Conservation (phyloP, 1,140 invertebrate species). For the Battus philenor region DNA sequence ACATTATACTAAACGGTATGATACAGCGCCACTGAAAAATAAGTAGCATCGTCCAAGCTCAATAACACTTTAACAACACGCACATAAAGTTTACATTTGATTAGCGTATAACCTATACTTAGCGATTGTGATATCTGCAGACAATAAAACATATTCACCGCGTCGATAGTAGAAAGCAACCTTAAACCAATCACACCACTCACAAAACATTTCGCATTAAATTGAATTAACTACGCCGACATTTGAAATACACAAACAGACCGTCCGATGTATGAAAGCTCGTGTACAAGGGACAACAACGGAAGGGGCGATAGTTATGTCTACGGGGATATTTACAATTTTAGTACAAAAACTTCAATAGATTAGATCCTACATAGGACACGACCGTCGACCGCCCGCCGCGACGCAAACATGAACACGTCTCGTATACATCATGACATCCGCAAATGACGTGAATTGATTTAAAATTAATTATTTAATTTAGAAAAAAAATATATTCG, state of each 20-base stretch:
- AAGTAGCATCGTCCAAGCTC: conserved; percentile 14
- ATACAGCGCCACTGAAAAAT: conserved; percentile 15
- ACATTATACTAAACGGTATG: conserved; percentile 18
- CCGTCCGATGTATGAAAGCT: too few species aligned
- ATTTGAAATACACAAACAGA: background rate
- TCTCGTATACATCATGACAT: too few species aligned
- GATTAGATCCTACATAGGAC: background rate
- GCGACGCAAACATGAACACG: too few species aligned
- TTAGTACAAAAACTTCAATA: conserved; percentile 8
- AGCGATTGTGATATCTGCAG: conserved; percentile 2
- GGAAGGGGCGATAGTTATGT: background rate
- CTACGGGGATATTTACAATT: conserved; percentile 7
- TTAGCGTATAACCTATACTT: conserved; percentile 7
- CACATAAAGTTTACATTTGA: conserved; percentile 4
- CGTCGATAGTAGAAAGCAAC: too few species aligned
- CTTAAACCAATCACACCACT: too few species aligned
- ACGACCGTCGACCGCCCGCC: too few species aligned
- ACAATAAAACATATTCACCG: too few species aligned
- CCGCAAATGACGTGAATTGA: too few species aligned
- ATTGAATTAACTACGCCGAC: too few species aligned
- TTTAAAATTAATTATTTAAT: too few species aligned
- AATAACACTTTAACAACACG: conserved; percentile 16
- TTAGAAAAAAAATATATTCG: too few species aligned
- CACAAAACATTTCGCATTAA: too few species aligned
- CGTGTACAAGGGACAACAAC: background rate